Evolutionary conservation across 1,140 invertebrate species (phyloP).

Genomic region (Leptoteleia sp.): DNA sequence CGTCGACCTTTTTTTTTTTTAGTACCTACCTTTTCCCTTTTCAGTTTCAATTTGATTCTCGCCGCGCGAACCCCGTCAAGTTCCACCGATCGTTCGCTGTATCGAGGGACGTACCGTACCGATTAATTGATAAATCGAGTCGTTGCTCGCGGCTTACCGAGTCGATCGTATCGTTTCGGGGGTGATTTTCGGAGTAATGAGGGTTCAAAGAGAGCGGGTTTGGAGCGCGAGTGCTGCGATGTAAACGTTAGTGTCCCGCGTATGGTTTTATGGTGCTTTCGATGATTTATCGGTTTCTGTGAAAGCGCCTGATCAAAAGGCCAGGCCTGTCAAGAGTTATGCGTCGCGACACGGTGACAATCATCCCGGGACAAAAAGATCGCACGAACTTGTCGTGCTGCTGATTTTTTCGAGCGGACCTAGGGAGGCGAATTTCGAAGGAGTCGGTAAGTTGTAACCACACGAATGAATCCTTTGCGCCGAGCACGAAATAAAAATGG

Average conservation of each 20-base stretch:
- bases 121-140: not conserved
- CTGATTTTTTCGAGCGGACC: conserved; percentile 17
- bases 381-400: conserved; percentile 20
- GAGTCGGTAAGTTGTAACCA: conserved; percentile 23
- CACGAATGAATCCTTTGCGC: too few species aligned
- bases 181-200: conserved; percentile 27
- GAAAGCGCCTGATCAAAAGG: conserved; percentile 41
- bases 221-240: conserved; percentile 46
- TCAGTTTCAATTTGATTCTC: too few species aligned
- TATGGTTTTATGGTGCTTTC: conserved; percentile 34
- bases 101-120: too few species aligned
- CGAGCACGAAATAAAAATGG: too few species aligned
- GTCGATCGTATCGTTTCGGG: not conserved
- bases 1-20: too few species aligned
- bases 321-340: conserved; percentile 35
- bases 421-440: conserved; percentile 31
- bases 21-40: too few species aligned
- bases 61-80: too few species aligned
- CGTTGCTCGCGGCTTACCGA: too few species aligned
- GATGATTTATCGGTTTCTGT: conserved; percentile 35
- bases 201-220: conserved; percentile 1
- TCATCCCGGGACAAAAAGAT: conserved; percentile 27
- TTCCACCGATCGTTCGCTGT: too few species aligned
- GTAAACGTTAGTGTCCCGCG: conserved; percentile 35
- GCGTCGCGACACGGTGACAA: conserved; percentile 45